Evolutionary conservation across 2,888 invertebrate genomes (phyloP).

Genomic region (Andrena bicolor): DNA sequence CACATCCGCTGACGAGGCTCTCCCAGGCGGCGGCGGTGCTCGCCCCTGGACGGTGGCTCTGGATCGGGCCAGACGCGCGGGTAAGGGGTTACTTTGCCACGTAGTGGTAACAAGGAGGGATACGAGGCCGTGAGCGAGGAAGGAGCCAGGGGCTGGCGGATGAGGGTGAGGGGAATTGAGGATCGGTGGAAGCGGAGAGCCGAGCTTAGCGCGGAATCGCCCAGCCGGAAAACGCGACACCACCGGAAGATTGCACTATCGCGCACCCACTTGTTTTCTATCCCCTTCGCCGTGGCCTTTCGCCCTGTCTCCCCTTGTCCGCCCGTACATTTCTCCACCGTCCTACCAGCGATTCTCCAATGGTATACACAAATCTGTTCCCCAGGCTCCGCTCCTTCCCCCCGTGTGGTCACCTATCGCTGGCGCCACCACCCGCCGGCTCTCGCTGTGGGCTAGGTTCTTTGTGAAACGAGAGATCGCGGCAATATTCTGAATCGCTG

Average conservation of each 20-base stretch:
- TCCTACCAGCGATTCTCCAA: slow-evolving; percentile 46
- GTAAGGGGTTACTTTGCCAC: slow-evolving; percentile 34
- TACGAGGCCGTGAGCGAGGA: slow-evolving; percentile 21
- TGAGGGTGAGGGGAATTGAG: slow-evolving; percentile 63
- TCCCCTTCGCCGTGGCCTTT: slow-evolving; percentile 68
- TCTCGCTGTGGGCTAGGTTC: not conserved
- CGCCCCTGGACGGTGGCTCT: slow-evolving; percentile 53
- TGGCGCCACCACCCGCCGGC: not conserved
- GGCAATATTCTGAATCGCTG: slow-evolving; percentile 17
- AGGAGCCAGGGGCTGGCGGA: slow-evolving; percentile 37
- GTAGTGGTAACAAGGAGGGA: slow-evolving; percentile 35
- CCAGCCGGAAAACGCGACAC: slow-evolving; percentile 82
- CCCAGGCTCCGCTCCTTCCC: slow-evolving; percentile 61
- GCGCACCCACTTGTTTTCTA: slow-evolving; percentile 81
- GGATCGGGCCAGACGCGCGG: slow-evolving; percentile 20
- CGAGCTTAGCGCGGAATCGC: slow-evolving; percentile 76
- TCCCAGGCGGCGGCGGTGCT: slow-evolving; percentile 55
- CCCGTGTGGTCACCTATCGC: slow-evolving; percentile 44
- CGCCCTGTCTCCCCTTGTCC: slow-evolving; percentile 39
- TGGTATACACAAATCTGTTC: slow-evolving; percentile 77
- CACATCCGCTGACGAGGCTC: slow-evolving; percentile 76
- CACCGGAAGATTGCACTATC: slow-evolving; percentile 82
- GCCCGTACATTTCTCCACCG: slow-evolving; percentile 42
- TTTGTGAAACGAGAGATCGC: slow-evolving; percentile 23
- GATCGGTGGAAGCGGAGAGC: slow-evolving; percentile 67